Conservation (phyloP, 1,140 invertebrate species). For the Xylocopa sonorina region DNA sequence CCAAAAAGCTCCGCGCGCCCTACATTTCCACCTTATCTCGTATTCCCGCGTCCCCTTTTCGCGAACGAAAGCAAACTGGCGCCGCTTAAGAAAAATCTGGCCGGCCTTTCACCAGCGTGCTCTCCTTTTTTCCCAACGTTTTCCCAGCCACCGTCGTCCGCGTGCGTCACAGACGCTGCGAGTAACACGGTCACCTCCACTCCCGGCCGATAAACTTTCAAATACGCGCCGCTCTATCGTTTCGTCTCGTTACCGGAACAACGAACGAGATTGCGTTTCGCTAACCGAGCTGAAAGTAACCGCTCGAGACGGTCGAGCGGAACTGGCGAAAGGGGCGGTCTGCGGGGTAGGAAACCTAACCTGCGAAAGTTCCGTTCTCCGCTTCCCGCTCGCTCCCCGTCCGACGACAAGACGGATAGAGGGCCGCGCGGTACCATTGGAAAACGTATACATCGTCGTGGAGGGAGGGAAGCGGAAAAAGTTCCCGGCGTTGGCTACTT, state of each 20-base stretch:
- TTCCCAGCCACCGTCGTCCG: slow-evolving; percentile 2
- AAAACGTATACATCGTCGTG: slow-evolving; percentile 59
- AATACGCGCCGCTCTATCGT: slow-evolving; percentile 72
- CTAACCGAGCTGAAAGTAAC: slow-evolving; percentile 57
- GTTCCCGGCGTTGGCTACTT: slow-evolving; percentile 53
- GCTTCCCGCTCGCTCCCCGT: slow-evolving; percentile 34
- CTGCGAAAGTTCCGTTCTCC: slow-evolving; percentile 33
- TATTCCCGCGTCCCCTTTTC: no score
- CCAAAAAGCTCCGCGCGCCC: no score
- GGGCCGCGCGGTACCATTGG: slow-evolving; percentile 37
- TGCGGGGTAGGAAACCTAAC: background rate
- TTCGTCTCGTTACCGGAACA: slow-evolving; percentile 73
- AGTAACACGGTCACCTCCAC: slow-evolving; percentile 34
- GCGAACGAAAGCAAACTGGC: no score
- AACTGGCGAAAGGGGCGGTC: background rate
- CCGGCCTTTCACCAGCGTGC: slow-evolving; percentile 60
- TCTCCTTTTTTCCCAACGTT: slow-evolving; percentile 41
- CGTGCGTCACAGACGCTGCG: background rate
- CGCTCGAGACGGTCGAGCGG: slow-evolving; percentile 17
- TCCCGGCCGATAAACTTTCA: slow-evolving; percentile 69
- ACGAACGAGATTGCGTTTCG: slow-evolving; percentile 70
- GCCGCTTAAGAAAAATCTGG: slow-evolving; percentile 62
- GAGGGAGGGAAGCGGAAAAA: no score
- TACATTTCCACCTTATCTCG: no score
- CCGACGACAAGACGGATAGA: slow-evolving; percentile 61